phyloP scores from a whole-genome alignment of 2,888 invertebrate genomes.

The Eumerus sabulonum region DNA sequence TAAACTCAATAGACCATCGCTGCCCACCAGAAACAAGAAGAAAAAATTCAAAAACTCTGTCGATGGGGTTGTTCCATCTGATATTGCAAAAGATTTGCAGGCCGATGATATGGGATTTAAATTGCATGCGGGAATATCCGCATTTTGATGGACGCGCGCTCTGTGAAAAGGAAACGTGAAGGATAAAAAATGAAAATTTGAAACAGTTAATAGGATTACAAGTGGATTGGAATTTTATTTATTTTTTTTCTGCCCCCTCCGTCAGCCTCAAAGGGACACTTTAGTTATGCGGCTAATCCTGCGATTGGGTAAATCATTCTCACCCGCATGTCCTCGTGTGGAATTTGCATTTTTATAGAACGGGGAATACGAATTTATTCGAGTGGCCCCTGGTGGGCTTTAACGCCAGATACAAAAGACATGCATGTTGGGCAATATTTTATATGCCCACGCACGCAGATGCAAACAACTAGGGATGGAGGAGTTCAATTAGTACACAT shows the following conservation, averaged over 20 bases:
- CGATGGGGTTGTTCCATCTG: constrained; percentile 7
- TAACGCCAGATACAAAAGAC: not conserved
- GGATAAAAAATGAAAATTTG: constrained; percentile 3
- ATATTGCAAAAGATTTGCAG: constrained; percentile 45
- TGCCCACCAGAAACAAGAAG: no score
- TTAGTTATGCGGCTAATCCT: constrained; percentile 8
- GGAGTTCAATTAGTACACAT: not conserved
- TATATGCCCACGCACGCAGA: not conserved
- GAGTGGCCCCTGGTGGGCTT: not conserved
- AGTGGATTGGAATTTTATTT: constrained; percentile 59
- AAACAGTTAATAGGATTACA: constrained; percentile 46
- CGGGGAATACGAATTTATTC: not conserved
- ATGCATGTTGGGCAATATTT: not conserved
- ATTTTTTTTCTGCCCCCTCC: constrained; percentile 10
- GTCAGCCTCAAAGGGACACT: constrained; percentile 39
- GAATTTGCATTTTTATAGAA: constrained; percentile 34
- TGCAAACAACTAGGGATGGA: not conserved
- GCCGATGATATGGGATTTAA: constrained; percentile 47
- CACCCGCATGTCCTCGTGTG: not conserved
- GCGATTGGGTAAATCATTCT: constrained; percentile 5
- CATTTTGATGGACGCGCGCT: constrained; percentile 7
- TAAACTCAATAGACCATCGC: not conserved
- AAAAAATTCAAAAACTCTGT: no score
- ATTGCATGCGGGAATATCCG: constrained; percentile 45
- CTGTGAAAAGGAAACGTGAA: not conserved